phyloP scores from a whole-genome alignment of 35 echinoderm and acorn worm genomes.

The Ophioderma brevispina region DNA sequence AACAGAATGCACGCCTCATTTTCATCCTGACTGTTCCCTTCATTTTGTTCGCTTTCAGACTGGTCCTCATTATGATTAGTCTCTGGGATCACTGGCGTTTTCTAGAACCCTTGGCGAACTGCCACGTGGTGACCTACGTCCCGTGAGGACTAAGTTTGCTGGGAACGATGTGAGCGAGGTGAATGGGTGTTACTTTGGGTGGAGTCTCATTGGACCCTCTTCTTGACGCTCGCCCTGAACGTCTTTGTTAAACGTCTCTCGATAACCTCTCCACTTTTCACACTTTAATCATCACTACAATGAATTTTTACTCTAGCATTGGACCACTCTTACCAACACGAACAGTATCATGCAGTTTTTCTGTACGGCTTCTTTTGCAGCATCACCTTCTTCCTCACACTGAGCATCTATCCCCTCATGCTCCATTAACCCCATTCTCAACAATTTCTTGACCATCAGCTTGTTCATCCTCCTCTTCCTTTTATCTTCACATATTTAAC shows the following conservation, averaged over 20 bases:
- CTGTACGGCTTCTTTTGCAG: not conserved
- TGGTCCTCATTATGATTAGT: not conserved
- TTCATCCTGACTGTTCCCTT: too few species aligned
- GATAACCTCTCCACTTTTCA: slow-evolving; percentile 63
- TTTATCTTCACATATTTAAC: slow-evolving; percentile 29
- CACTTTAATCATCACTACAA: slow-evolving; percentile 71
- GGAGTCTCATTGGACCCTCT: not conserved
- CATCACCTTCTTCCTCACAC: not conserved
- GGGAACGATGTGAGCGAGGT: not conserved
- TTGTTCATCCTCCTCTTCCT: slow-evolving; percentile 54
- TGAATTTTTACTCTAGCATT: not conserved
- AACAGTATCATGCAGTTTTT: not conserved
- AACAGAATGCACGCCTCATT: not conserved
- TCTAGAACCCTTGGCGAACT: not conserved
- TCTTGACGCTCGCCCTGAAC: not conserved
- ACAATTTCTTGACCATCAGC: slow-evolving; percentile 24
- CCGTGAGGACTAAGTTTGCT: slow-evolving; percentile 4
- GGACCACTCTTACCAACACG: not conserved
- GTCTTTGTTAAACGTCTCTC: not conserved
- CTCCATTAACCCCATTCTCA: slow-evolving; percentile 14
- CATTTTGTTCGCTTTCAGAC: not conserved
- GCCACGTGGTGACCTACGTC: not conserved
- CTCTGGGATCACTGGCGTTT: not conserved
- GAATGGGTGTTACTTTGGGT: not conserved
- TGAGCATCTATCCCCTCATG: not conserved